phyloP scores from a whole-genome alignment of 2,797 vertebrate genomes.

The Arctocebus calabarensis region DNA sequence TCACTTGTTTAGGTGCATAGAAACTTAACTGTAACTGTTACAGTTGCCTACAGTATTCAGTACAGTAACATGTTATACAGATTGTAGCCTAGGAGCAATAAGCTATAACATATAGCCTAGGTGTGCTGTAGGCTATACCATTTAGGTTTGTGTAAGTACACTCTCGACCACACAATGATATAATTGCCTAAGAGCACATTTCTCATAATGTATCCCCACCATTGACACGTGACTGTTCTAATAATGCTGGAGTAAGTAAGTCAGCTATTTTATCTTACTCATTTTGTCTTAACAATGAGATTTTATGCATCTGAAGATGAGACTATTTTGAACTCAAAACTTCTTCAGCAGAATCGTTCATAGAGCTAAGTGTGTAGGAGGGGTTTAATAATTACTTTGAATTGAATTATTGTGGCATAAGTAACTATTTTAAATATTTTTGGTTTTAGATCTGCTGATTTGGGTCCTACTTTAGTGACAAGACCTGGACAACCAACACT shows the following conservation, averaged over 20 bases:
- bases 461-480: slow-evolving; percentile 87
- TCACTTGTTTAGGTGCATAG: too few species aligned
- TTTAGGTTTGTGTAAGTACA: background rate
- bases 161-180: background rate
- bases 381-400: slow-evolving; percentile 53
- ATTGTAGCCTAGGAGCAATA: too few species aligned
- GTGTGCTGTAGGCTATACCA: background rate
- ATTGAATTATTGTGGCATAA: slow-evolving; percentile 30
- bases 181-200: too few species aligned
- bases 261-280: background rate
- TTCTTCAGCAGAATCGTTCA: slow-evolving; percentile 20
- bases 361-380: background rate
- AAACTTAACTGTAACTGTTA: too few species aligned
- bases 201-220: too few species aligned
- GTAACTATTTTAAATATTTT: slow-evolving; percentile 55
- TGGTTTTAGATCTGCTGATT: slow-evolving; percentile 92
- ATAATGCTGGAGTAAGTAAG: slow-evolving; percentile 22
- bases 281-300: slow-evolving; percentile 43
- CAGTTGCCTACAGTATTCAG: too few species aligned
- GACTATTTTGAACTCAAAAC: background rate
- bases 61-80: too few species aligned
- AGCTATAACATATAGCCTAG: background rate
- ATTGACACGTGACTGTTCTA: background rate
- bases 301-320: background rate
- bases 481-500: slow-evolving; percentile 88